These are phyloP conservation scores for Bombus cullumanus DNA, from an alignment of 1,140 invertebrate genomes.

Conservation along the genomic window DNA sequence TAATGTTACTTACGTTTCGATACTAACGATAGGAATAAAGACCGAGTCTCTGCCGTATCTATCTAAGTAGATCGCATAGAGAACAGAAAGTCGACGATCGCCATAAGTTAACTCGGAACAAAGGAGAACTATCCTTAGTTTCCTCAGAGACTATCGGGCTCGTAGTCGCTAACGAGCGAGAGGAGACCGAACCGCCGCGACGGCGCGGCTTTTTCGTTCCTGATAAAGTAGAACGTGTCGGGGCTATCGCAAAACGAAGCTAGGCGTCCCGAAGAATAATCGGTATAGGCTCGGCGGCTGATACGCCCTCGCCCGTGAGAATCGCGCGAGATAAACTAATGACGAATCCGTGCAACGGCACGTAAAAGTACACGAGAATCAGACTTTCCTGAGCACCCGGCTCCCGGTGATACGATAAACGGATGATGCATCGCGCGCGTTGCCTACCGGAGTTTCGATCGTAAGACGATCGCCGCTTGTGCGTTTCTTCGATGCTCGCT, in stretches of 20 bases:
- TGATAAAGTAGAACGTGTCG: constrained; percentile 56
- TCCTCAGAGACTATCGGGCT: constrained; percentile 33
- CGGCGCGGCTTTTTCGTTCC: background rate
- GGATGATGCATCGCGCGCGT: constrained; percentile 29
- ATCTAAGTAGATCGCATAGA: background rate
- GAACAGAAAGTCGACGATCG: background rate
- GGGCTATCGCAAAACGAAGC: constrained; percentile 43
- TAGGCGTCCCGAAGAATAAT: constrained; percentile 60
- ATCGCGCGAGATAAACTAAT: constrained; percentile 46
- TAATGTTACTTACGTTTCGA: too few species aligned
- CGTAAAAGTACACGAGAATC: constrained; percentile 19
- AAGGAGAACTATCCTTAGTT: background rate
- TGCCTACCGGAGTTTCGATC: background rate
- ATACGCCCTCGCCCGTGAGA: constrained; percentile 46
- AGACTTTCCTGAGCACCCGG: background rate
- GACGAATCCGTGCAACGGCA: constrained; percentile 45
- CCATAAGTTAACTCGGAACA: background rate
- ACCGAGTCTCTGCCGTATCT: background rate
- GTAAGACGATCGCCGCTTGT: background rate
- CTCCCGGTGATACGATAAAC: constrained; percentile 47
- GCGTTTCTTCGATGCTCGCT: background rate
- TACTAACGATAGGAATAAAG: too few species aligned
- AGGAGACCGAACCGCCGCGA: background rate
- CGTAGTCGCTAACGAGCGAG: constrained; percentile 48
- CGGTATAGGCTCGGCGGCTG: constrained; percentile 31